These are phyloP conservation scores for Drosophila limbata DNA, from an alignment of 2,888 invertebrate species.

Conservation along the genomic window DNA sequence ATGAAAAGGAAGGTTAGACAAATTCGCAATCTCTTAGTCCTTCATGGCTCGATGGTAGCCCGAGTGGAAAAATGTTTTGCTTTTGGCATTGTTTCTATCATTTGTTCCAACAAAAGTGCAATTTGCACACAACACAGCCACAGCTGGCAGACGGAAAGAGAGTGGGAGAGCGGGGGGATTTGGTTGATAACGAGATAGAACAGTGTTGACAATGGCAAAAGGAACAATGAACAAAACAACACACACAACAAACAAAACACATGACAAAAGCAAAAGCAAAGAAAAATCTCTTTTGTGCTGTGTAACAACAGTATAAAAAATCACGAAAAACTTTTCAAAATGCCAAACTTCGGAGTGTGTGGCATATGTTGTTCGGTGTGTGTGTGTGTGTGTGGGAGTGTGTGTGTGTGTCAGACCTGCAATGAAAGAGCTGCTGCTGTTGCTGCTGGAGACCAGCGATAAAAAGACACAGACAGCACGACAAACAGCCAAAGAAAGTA, in stretches of 20 bases:
- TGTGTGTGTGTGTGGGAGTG: conserved; percentile 12
- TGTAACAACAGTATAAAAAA: conserved; percentile 66
- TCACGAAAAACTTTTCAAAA: conserved; percentile 69
- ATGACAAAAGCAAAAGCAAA: conserved; percentile 64
- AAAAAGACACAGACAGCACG: conserved; percentile 62
- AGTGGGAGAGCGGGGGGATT: not conserved
- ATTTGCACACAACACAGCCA: conserved; percentile 78
- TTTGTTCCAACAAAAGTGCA: conserved; percentile 81
- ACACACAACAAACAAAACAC: conserved; percentile 34
- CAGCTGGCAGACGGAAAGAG: conserved; percentile 40
- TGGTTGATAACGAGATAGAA: conserved; percentile 54
- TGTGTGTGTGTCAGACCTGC: conserved; percentile 14
- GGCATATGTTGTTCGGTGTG: conserved; percentile 60
- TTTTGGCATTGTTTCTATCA: conserved; percentile 74
- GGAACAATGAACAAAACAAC: conserved; percentile 58
- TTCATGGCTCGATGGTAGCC: conserved; percentile 1
- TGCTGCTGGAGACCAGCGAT: conserved; percentile 58
- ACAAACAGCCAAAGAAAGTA: conserved; percentile 53
- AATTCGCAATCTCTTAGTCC: conserved; percentile 45
- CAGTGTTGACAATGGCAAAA: conserved; percentile 76
- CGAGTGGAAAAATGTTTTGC: conserved; percentile 66
- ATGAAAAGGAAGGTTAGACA: conserved; percentile 65
- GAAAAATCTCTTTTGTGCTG: conserved; percentile 74
- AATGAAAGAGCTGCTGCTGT: conserved; percentile 42
- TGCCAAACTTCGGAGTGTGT: conserved; percentile 60